Conservation (phyloP, 2,888 invertebrate genomes). For the Cenopis cana region DNA sequence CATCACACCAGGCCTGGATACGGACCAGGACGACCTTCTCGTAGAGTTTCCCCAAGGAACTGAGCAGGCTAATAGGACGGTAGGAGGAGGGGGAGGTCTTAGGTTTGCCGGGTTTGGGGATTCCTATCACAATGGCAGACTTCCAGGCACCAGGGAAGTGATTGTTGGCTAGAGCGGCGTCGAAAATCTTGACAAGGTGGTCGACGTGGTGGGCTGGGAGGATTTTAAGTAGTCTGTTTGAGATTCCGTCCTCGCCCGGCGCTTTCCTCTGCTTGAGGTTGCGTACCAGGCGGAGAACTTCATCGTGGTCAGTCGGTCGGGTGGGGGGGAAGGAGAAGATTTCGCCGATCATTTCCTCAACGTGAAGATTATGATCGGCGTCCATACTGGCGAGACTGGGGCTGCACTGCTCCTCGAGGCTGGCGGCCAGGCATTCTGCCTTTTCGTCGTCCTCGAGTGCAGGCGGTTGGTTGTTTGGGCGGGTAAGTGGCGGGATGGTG, state of each 20-base stretch:
- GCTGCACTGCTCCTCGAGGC: background rate
- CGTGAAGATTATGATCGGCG: fast-evolving
- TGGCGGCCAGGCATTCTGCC: background rate
- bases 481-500: background rate
- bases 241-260: background rate
- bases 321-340: background rate
- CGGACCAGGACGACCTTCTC: background rate
- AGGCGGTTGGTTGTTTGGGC: background rate
- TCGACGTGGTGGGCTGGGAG: background rate
- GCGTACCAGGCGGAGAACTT: fast-evolving
- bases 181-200: background rate
- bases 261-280: background rate
- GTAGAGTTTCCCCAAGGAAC: constrained; percentile 10
- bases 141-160: constrained; percentile 2
- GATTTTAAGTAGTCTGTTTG: background rate
- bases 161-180: background rate
- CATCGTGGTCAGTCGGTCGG: fast-evolving
- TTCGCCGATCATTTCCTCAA: fast-evolving
- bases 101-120: constrained; percentile 20
- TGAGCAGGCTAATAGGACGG: constrained; percentile 1
- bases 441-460: constrained; percentile 14
- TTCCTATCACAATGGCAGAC: background rate
- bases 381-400: background rate
- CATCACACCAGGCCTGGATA: background rate
- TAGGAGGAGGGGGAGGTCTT: background rate